Conservation (phyloP, 1,140 invertebrate genomes). For the Saccostrea echinata region DNA sequence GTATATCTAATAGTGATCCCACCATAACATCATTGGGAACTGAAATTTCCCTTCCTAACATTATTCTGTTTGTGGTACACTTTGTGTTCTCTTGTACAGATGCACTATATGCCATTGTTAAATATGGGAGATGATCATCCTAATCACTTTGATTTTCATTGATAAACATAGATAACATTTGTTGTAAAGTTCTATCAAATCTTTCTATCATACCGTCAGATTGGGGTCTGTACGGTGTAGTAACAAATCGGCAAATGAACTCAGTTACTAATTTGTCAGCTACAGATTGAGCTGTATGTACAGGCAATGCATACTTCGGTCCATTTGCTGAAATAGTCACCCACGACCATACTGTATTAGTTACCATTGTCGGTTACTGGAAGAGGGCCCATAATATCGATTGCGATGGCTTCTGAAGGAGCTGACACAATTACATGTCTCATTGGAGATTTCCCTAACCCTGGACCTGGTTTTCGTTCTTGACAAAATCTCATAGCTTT, state of each 20-base stretch:
- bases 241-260: too few species aligned
- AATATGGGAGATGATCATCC: background rate
- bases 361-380: background rate
- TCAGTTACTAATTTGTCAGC: too few species aligned
- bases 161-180: too few species aligned
- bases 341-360: background rate
- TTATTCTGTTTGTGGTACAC: background rate
- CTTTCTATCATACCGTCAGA: too few species aligned
- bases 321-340: conserved; percentile 33
- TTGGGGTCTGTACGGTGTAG: too few species aligned
- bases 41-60: conserved; percentile 18
- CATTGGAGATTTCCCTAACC: too few species aligned
- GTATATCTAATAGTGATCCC: background rate
- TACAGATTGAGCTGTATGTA: too few species aligned
- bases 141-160: conserved; percentile 17
- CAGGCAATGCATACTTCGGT: background rate
- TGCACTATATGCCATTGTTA: background rate
- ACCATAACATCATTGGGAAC: background rate
- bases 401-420: too few species aligned
- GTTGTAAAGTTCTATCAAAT: too few species aligned
- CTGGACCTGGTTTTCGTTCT: background rate
- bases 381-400: conserved; percentile 41
- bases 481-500: conserved; percentile 53
- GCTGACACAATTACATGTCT: too few species aligned
- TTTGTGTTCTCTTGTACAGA: background rate